These are phyloP conservation scores for Scopus umbretta DNA, from an alignment of 2,113 vertebrate species.

Conservation along the genomic window DNA sequence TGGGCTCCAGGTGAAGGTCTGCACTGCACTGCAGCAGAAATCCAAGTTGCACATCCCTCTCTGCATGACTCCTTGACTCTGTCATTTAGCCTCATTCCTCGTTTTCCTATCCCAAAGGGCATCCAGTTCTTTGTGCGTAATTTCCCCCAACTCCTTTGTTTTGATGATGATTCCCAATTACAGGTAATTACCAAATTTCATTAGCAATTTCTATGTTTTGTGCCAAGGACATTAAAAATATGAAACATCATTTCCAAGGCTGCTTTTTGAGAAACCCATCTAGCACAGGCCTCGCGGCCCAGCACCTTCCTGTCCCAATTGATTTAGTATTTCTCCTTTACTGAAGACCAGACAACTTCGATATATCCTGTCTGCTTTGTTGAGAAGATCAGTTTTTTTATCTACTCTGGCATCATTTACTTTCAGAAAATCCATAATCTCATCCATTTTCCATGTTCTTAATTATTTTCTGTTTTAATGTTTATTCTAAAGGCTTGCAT, in stretches of 20 bases:
- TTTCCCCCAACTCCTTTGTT: background rate
- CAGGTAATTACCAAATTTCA: background rate
- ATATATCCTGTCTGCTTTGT: background rate
- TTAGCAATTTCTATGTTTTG: background rate
- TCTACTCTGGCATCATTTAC: background rate
- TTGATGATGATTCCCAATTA: background rate
- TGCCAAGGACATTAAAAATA: background rate
- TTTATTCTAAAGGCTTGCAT: constrained; percentile 34
- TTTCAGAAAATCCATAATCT: background rate
- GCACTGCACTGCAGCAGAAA: background rate
- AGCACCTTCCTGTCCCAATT: background rate
- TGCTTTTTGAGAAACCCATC: background rate
- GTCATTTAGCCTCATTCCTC: background rate
- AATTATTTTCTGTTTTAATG: constrained; percentile 32
- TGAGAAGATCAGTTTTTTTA: constrained; percentile 9
- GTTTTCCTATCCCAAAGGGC: background rate
- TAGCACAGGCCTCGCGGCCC: background rate
- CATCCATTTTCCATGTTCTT: constrained; percentile 1
- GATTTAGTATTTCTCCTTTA: background rate
- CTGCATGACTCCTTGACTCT: background rate
- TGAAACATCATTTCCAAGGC: background rate
- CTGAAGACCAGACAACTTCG: background rate
- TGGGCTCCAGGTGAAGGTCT: background rate
- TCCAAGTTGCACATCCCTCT: background rate
- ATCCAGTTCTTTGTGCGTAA: background rate